Percentiles rank a stretch among this genome's conserved stretches.
Evolutionary conservation across 1,140 invertebrate species (phyloP).

Genomic region (Eumaeus atala): DNA sequence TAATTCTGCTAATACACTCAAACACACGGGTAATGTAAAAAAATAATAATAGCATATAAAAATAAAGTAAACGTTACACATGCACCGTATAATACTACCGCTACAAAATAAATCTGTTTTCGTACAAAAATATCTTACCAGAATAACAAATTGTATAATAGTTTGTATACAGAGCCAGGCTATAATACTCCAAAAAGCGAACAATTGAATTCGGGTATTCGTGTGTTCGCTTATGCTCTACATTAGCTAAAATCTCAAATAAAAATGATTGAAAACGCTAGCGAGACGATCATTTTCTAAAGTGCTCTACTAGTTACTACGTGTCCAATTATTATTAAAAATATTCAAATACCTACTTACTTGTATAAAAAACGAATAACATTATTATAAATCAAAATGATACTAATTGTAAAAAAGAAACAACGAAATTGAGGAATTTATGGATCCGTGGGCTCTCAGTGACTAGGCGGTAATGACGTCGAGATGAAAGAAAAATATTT

Average conservation of each 20-base stretch:
- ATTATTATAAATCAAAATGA: conserved; percentile 66
- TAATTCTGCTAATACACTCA: conserved; percentile 73
- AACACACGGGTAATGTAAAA: conserved; percentile 66
- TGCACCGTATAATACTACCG: conserved; percentile 69
- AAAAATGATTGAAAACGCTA: conserved; percentile 60
- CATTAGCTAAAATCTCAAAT: conserved; percentile 55
- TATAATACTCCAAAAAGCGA: conserved; percentile 64
- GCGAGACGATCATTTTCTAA: conserved; percentile 65
- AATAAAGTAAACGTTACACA: conserved; percentile 66
- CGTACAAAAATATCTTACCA: conserved; percentile 71
- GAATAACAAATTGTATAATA: conserved; percentile 70
- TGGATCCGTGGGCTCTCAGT: conserved; percentile 66
- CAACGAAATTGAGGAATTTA: conserved; percentile 57
- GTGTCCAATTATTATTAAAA: conserved; percentile 53
- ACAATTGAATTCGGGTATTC: conserved; percentile 31
- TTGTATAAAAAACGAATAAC: conserved; percentile 66
- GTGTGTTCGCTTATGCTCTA: conserved; percentile 30
- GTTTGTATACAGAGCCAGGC: conserved; percentile 60
- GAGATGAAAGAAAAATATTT: conserved; percentile 40
- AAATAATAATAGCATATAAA: conserved; percentile 60
- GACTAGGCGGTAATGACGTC: conserved; percentile 70
- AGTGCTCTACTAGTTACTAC: conserved; percentile 70
- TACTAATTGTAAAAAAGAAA: conserved; percentile 61
- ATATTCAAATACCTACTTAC: conserved; percentile 54
- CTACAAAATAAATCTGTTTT: conserved; percentile 68